Percentiles rank a stretch among this genome's conserved stretches.
These are phyloP conservation scores for Ceratina calcarata DNA, from an alignment of 1,140 invertebrate species.

Conservation along the genomic window DNA sequence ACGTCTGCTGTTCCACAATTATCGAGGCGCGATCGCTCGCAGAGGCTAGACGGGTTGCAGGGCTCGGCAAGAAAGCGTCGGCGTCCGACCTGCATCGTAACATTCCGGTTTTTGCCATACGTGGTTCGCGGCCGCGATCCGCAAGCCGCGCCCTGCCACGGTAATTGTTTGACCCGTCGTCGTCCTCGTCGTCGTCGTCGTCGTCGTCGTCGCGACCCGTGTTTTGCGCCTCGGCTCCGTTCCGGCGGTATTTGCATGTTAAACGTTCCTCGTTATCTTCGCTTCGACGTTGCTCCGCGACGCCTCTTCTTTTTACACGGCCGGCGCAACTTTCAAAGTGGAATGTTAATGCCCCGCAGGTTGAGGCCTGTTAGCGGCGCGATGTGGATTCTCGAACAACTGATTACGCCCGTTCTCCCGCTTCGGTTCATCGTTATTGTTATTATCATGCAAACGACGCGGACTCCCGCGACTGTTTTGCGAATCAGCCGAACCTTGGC, in stretches of 20 bases:
- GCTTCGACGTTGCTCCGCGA: slow-evolving; percentile 21
- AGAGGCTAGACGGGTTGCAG: neutral
- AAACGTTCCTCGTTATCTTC: slow-evolving; percentile 48
- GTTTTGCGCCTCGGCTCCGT: slow-evolving; percentile 21
- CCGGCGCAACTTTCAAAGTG: slow-evolving; percentile 24
- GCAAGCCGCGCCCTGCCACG: slow-evolving; percentile 12
- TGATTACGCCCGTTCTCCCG: slow-evolving; percentile 15
- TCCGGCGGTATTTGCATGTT: slow-evolving; percentile 40
- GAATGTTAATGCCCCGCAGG: slow-evolving; percentile 27
- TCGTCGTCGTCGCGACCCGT: neutral
- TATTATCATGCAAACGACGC: slow-evolving; percentile 5
- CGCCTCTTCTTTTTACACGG: slow-evolving; percentile 24
- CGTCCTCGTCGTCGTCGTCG: too few species aligned
- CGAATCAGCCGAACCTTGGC: neutral
- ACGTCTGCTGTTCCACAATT: neutral
- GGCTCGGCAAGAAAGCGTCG: slow-evolving; percentile 41
- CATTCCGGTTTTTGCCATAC: slow-evolving; percentile 42
- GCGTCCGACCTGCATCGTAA: slow-evolving; percentile 42
- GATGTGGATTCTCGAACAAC: slow-evolving; percentile 6
- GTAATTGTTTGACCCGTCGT: slow-evolving; percentile 31
- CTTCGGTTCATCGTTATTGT: neutral
- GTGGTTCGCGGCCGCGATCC: slow-evolving; percentile 21
- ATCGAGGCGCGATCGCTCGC: neutral
- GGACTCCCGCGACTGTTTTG: neutral
- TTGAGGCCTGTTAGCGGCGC: slow-evolving; percentile 12